Base-by-base conservation (phyloP, 1,140 invertebrate genomes). In the Pectinophora gossypiella region DNA sequence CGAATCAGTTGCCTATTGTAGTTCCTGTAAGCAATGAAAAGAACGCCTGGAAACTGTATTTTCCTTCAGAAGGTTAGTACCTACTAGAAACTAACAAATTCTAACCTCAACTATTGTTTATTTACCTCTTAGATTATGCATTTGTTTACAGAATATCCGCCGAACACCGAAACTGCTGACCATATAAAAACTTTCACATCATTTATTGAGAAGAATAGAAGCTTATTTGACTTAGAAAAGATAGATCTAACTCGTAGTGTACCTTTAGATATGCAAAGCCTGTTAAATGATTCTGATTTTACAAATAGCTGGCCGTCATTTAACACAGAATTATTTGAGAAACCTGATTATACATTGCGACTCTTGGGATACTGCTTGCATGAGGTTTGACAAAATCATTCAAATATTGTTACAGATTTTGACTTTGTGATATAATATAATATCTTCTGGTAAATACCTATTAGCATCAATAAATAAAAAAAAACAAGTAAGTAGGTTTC, bases 311-410 rank as follows among this genome's bases (percentile, higher is more conserved):
- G 94, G 92, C 69, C 89, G 22, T 78, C 89, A 55, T 93, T 96
- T 70, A 80, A 89, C 55, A 86, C 81, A 36, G 91, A 95, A 54
- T 73, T 96, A 48, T 89, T 88, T 65, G 90, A 93, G 48, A 90
- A 90, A 55, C 93, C 94, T 10, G 87, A 90, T 54, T 83, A 87
- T 55, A 89, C 91, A 35, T 85, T 96, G 19, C 89, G 90, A 48
- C 91, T 91, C 62, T 73, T 96, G 19, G 92, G 93, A 50, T 84
- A 94, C 56, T 92, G 93, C 49, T 90, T 95, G 78, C 91, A 95
- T 88, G 91, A 95, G 81, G 91, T 93, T n/a, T n/a, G n/a, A n/a
- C n/a, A n/a, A n/a, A n/a, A n/a, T n/a, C n/a, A n/a, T n/a, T n/a
- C n/a, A n/a, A n/a, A n/a, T n/a, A n/a, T n/a, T n/a, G n/a, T n/a